Conservation (phyloP, 1,140 invertebrate species). For the Babylonia areolata region DNA sequence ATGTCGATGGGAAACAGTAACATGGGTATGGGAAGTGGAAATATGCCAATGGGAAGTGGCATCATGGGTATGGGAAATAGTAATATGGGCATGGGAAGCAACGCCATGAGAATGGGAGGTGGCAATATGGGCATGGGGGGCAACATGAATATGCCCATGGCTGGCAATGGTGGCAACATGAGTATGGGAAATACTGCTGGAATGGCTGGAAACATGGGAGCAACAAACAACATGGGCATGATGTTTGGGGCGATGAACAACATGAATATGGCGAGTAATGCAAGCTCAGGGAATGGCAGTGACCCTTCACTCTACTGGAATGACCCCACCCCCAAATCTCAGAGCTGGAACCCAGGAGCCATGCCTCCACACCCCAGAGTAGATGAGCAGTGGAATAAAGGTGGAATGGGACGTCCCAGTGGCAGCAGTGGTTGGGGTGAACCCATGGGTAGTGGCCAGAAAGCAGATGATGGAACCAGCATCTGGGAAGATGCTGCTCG, state of each 20-base stretch:
- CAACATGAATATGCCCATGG: constrained; percentile 29
- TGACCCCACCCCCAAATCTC: constrained; percentile 32
- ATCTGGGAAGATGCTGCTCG: constrained; percentile 58
- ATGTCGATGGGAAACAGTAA: background rate
- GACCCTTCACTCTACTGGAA: constrained; percentile 46
- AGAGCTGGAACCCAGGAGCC: constrained; percentile 31
- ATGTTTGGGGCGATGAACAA: background rate
- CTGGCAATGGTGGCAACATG: constrained; percentile 36
- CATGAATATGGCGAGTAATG: background rate
- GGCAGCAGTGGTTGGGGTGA: constrained; percentile 47
- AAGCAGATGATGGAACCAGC: constrained; percentile 61
- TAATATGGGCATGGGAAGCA: background rate
- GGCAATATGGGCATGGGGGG: background rate
- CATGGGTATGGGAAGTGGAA: background rate
- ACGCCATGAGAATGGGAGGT: background rate
- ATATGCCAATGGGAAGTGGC: background rate
- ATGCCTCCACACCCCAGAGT: constrained; percentile 9
- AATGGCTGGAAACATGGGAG: constrained; percentile 24
- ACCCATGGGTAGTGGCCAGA: constrained; percentile 37
- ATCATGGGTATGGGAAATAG: background rate
- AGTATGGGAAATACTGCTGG: constrained; percentile 19
- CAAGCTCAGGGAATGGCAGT: background rate
- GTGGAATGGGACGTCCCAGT: constrained; percentile 1
- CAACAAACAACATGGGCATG: background rate
- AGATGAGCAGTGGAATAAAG: constrained; percentile 37